Conservation (phyloP, 2,797 vertebrate genomes). For the Hippocampus kuda region DNA sequence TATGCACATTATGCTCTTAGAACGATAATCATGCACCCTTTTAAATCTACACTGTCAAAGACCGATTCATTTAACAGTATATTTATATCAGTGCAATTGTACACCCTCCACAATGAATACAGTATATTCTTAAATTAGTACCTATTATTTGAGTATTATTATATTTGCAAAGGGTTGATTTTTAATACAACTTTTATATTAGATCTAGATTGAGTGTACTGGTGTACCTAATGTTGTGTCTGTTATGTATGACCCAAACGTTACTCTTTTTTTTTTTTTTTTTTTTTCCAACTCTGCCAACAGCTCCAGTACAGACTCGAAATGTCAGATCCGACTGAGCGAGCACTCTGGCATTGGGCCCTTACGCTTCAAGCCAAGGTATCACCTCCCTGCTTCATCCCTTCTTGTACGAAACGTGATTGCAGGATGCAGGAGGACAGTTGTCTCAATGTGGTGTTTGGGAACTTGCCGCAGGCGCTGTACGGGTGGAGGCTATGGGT, state of each 20-base stretch:
- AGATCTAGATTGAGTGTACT: neutral
- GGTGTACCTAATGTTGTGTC: neutral
- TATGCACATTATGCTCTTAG: neutral
- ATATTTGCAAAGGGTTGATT: neutral
- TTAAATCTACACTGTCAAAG: neutral
- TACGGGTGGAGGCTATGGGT: constrained; percentile 70
- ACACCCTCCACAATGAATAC: neutral
- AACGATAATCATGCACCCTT: neutral
- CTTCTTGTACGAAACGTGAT: neutral
- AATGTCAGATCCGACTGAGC: constrained; percentile 63
- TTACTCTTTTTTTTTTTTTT: constrained; percentile 15
- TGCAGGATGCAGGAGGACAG: neutral
- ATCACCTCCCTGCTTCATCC: constrained; percentile 22
- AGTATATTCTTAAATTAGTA: neutral
- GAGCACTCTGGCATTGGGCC: constrained; percentile 90
- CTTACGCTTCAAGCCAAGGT: constrained; percentile 84
- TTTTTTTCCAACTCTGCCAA: constrained; percentile 7
- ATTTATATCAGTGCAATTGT: neutral
- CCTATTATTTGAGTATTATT: neutral
- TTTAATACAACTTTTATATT: neutral
- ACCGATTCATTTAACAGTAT: neutral
- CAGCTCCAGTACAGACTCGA: constrained; percentile 69
- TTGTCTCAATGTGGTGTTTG: neutral
- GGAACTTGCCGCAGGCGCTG: constrained; percentile 67
- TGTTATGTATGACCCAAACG: neutral